phyloP scores from a whole-genome alignment of 2,797 vertebrate genomes.

The Cuniculus paca region DNA sequence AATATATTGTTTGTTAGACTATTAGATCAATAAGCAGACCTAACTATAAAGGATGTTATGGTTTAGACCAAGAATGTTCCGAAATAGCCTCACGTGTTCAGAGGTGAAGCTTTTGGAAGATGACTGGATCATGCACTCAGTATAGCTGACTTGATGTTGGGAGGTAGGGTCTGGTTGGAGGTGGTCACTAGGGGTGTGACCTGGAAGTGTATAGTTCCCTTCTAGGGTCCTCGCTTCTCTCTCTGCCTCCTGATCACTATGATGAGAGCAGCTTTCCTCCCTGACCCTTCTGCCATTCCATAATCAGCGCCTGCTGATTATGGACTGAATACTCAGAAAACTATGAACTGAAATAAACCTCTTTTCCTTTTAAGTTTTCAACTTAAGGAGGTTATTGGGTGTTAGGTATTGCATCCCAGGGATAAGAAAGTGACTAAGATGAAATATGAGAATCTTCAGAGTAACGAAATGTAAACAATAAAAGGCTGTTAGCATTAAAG shows the following conservation, averaged over 20 bases:
- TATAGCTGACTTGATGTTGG: background rate
- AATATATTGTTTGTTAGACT: background rate
- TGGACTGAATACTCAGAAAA: background rate
- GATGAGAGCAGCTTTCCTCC: background rate
- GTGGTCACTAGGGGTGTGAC: background rate
- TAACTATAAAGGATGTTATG: background rate
- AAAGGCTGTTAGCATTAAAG: background rate
- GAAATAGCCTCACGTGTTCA: background rate
- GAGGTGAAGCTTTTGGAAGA: background rate
- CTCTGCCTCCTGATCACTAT: background rate
- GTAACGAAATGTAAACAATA: background rate
- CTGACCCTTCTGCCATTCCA: background rate
- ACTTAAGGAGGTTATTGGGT: background rate
- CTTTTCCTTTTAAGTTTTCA: background rate
- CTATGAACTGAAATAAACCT: background rate
- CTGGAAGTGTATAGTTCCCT: background rate
- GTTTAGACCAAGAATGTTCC: background rate
- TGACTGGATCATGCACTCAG: background rate
- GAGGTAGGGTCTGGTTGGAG: background rate
- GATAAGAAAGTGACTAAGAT: background rate
- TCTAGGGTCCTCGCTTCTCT: background rate
- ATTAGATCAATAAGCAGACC: background rate
- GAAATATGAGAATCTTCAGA: background rate
- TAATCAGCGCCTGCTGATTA: background rate
- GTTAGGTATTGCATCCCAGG: background rate